Conservation (phyloP, 2,888 invertebrate genomes). For the Craniophora ligustri region DNA sequence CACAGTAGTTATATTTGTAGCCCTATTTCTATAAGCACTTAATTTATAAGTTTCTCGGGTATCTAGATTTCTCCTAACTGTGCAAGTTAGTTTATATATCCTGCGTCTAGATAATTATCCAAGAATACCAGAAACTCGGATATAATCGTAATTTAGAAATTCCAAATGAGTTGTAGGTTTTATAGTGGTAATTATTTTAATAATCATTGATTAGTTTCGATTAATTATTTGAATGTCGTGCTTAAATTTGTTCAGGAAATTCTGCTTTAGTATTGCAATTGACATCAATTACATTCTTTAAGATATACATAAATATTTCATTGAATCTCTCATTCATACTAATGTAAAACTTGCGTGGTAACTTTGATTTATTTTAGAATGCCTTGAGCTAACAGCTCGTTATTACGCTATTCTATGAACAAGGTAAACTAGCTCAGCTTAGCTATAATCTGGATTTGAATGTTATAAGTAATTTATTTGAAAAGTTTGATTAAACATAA, state of each 20-base stretch:
- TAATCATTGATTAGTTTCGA: background rate
- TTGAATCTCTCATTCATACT: conserved; percentile 11
- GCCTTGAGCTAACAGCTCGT: conserved; percentile 27
- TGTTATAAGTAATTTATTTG: too few relatives aligned
- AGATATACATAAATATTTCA: conserved; percentile 14
- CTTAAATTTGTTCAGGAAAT: conserved; percentile 1
- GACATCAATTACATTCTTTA: conserved; percentile 11
- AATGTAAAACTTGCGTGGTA: conserved; percentile 10
- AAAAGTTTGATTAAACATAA: too few relatives aligned
- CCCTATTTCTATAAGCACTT: conserved; percentile 48
- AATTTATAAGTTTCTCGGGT: conserved; percentile 28
- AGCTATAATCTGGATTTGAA: too few relatives aligned
- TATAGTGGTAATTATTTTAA: background rate
- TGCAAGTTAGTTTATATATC: conserved; percentile 29
- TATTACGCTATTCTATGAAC: conserved; percentile 26
- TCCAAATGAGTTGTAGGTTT: background rate
- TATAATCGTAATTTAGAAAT: conserved; percentile 2
- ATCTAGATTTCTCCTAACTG: conserved; percentile 22
- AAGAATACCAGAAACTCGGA: background rate
- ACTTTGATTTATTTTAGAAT: conserved; percentile 33
- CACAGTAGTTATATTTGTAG: conserved; percentile 51
- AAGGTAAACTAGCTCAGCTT: conserved; percentile 22
- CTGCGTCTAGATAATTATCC: conserved; percentile 26
- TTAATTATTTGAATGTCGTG: conserved; percentile 4
- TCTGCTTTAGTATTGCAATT: conserved; percentile 1